Conservation (phyloP, 2,113 vertebrate genomes). For the Hippolais icterina region DNA sequence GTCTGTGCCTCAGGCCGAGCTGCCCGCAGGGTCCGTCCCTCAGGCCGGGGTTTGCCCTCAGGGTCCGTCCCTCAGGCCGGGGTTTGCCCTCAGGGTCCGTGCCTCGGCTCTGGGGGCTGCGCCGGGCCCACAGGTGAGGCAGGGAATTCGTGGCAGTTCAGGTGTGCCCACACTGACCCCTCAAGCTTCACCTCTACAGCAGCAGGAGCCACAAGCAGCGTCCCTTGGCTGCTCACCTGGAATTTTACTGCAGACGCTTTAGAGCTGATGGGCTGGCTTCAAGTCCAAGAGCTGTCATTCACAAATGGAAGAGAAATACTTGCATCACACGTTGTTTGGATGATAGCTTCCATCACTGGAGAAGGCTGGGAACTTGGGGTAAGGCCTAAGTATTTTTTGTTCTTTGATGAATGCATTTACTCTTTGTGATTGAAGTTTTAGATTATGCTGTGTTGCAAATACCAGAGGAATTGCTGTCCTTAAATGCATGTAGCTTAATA, state of each 20-base stretch:
- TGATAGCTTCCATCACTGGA: fast-evolving
- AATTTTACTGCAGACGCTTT: fast-evolving
- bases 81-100: fast-evolving
- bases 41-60: neutral
- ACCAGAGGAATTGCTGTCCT: neutral
- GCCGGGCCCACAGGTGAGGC: neutral
- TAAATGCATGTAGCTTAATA: fast-evolving
- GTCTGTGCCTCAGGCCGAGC: fast-evolving
- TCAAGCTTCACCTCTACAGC: fast-evolving
- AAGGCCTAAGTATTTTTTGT: neutral
- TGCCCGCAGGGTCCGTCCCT: too few relatives aligned
- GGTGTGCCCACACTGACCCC: fast-evolving
- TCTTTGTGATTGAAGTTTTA: neutral
- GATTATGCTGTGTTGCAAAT: fast-evolving
- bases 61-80: neutral
- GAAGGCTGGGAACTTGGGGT: neutral
- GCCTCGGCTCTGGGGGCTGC: neutral
- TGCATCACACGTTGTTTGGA: fast-evolving
- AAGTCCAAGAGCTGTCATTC: too few relatives aligned
- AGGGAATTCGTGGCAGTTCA: fast-evolving
- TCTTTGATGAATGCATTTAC: neutral
- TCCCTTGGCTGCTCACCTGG: fast-evolving
- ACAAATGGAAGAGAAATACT: fast-evolving
- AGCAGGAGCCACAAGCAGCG: fast-evolving
- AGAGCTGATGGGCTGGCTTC: fast-evolving